Conservation (phyloP, 2,888 invertebrate species). For the Lasioglossum villosulum region DNA sequence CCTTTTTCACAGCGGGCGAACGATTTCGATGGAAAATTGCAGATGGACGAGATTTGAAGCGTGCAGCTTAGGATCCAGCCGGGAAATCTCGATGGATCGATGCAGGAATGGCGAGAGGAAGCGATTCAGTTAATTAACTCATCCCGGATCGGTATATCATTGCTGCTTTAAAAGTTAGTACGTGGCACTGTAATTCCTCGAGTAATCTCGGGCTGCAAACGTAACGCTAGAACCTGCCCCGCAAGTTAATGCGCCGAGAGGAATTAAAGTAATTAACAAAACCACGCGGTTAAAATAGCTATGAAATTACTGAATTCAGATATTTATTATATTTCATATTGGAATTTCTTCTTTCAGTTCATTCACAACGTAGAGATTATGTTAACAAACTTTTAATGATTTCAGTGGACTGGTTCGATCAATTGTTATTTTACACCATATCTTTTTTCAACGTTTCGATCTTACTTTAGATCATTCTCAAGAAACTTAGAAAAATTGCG, state of each 20-base stretch:
- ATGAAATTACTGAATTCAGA: neutral
- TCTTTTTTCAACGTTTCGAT: too few species aligned
- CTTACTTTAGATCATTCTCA: too few species aligned
- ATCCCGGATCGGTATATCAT: constrained; percentile 2
- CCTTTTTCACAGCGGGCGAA: neutral
- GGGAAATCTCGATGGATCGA: neutral
- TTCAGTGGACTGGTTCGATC: too few species aligned
- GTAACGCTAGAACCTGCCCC: neutral
- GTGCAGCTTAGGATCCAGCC: neutral
- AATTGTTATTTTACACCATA: too few species aligned
- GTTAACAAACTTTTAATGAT: too few species aligned
- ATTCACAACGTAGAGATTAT: too few species aligned
- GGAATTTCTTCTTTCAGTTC: too few species aligned
- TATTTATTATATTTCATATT: neutral
- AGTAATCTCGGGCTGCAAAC: neutral
- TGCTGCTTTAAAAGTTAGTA: neutral
- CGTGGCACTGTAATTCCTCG: neutral
- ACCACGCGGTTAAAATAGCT: neutral
- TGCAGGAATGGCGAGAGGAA: neutral
- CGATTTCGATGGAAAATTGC: constrained; percentile 23
- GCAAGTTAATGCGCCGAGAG: neutral
- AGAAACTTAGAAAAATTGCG: too few species aligned
- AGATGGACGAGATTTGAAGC: constrained; percentile 31
- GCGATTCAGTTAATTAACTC: constrained; percentile 21
- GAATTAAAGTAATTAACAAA: neutral